Percentiles rank a stretch among this genome's conserved stretches.
These are phyloP conservation scores for Chloropsis hardwickii DNA, from an alignment of 2,113 vertebrate genomes.

Conservation along the genomic window DNA sequence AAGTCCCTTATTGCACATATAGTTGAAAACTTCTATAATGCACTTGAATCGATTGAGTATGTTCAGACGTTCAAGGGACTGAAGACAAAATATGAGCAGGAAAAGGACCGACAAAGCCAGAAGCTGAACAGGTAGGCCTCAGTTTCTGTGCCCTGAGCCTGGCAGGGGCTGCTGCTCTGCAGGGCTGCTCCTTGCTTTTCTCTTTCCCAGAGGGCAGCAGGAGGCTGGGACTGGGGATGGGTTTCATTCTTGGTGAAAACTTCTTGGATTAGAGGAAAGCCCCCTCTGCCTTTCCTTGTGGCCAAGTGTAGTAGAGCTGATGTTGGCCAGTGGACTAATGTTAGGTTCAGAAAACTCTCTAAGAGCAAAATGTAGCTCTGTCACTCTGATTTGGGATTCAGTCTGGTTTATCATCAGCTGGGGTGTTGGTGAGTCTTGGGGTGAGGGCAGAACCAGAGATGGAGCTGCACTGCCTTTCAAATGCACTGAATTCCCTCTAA, in stretches of 20 bases:
- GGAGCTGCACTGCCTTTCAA: neutral
- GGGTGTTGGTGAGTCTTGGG: neutral
- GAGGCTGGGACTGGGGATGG: neutral
- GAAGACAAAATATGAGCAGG: conserved; percentile 96
- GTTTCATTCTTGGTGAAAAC: neutral
- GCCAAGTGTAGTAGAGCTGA: neutral
- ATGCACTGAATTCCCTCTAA: accelerated
- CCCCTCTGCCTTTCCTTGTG: neutral
- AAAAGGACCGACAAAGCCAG: conserved; percentile 93
- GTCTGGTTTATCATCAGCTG: neutral
- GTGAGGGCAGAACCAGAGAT: accelerated
- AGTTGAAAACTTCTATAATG: conserved; percentile 98
- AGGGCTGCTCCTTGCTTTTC: neutral
- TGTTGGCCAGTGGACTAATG: neutral
- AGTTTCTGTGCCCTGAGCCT: neutral
- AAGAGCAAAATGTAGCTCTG: neutral
- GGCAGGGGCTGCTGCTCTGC: neutral
- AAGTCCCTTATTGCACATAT: conserved; percentile 98
- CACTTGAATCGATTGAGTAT: conserved; percentile 97
- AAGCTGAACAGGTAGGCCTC: conserved; percentile 86
- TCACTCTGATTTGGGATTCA: neutral
- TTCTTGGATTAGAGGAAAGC: neutral
- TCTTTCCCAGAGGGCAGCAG: neutral
- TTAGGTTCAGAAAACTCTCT: neutral
- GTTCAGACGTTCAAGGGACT: conserved; percentile 98